Evolutionary conservation across 2,113 vertebrate species (phyloP).

Genomic region (Syngnathus floridae): DNA sequence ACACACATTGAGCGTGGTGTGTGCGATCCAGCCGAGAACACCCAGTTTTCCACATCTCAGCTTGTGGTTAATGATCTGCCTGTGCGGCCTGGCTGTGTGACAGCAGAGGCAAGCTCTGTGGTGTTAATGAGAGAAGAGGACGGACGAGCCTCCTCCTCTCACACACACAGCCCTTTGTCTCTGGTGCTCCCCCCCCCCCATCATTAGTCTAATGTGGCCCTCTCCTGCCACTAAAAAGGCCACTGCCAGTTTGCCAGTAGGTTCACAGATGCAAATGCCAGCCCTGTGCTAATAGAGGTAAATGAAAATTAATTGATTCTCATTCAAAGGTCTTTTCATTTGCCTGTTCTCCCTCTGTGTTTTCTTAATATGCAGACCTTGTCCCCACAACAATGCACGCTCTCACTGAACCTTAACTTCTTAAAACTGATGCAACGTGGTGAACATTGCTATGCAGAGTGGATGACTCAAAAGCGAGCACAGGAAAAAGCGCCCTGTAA

Average conservation of each 20-base stretch:
- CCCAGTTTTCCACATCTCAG: slow-evolving; percentile 32
- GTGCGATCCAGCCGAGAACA: background rate
- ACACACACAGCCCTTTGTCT: slow-evolving; percentile 58
- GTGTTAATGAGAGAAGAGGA: slow-evolving; percentile 68
- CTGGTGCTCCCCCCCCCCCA: slow-evolving; percentile 52
- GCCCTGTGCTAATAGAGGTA: slow-evolving; percentile 67
- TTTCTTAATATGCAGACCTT: slow-evolving; percentile 64
- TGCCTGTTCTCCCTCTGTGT: slow-evolving; percentile 58
- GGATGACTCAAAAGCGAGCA: slow-evolving; percentile 47
- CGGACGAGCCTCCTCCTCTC: slow-evolving; percentile 52
- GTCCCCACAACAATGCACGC: slow-evolving; percentile 57
- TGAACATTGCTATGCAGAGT: slow-evolving; percentile 59
- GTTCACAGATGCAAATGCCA: slow-evolving; percentile 74
- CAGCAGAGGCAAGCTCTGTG: slow-evolving; percentile 58
- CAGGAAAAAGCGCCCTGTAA: slow-evolving; percentile 29
- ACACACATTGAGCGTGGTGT: background rate
- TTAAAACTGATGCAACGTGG: slow-evolving; percentile 64
- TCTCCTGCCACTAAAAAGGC: slow-evolving; percentile 55
- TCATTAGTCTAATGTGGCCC: slow-evolving; percentile 64
- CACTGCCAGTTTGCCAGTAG: slow-evolving; percentile 66
- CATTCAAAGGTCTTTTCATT: slow-evolving; percentile 66
- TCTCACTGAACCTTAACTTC: slow-evolving; percentile 46
- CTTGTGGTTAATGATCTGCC: slow-evolving; percentile 62
- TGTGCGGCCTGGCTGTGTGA: slow-evolving; percentile 58
- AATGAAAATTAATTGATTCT: slow-evolving; percentile 78